Evolutionary conservation across 2,888 invertebrate species (phyloP), one percentile per base, ranked within the genome.

Genomic region (Idaea aversata): DNA sequence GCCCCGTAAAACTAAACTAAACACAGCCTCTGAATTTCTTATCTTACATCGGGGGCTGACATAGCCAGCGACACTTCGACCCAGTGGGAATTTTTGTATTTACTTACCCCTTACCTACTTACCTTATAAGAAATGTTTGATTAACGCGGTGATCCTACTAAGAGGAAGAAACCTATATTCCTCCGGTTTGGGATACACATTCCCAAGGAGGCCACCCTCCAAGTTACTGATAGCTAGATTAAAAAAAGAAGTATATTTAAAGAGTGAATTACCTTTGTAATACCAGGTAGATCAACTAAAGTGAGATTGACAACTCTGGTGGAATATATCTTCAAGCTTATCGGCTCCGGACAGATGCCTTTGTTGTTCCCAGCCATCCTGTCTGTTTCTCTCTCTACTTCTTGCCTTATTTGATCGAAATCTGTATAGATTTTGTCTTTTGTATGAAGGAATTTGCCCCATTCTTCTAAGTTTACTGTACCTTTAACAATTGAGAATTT

Each of bases 201-300:
- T n/a, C n/a, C 36, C 4, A 36, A 36, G 6, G 4, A 36, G 36
- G 6, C 6, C 36, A 36, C 6, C 6, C 6, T 36, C 25, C 10
- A 4, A 36, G 36, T 36, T 47, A 7, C 10, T 6, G 13, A 7
- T 47, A 36, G 10, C 36, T 10, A 47, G 10, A 47, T 47, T 10
- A 47, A 47, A 36, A 47, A 36, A 47, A 47, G 47, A 7, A 47
- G 13, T 47, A 3, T 10, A 47, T 47, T 47, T 16, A n/a, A 34
- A 64, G 62, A 25, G 25, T 25, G 25, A 65, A 69, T 73, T 86
- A 95, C 97, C 94, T 99, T 99, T 60, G 99, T 99, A 70, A 99
- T 97, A 68, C 99, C 99, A 64, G 99, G 99, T 61, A 99, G 93
- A 94, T 99, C 99, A 62, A 99, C 98, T 61, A 99, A 93, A 0